phyloP scores from a whole-genome alignment of 2,797 vertebrate species.

The Mus caroli region DNA sequence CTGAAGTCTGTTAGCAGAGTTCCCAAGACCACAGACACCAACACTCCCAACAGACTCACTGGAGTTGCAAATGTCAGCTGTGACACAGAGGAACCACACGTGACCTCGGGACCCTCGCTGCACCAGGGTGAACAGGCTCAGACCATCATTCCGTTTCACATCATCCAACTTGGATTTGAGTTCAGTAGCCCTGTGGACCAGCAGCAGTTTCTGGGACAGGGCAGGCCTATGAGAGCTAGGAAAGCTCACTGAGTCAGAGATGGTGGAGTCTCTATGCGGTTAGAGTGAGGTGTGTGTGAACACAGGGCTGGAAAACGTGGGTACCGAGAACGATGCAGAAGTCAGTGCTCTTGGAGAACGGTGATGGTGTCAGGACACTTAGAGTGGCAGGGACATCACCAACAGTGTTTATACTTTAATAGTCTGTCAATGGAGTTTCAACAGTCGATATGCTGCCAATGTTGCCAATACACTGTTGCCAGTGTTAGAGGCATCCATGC shows the following conservation, averaged over 20 bases:
- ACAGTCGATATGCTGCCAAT: not conserved
- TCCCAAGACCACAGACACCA: not conserved
- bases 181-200: not conserved
- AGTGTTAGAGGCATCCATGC: not conserved
- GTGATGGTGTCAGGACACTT: not conserved
- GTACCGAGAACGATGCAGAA: too few relatives aligned
- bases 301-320: not conserved
- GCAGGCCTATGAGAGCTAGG: not conserved
- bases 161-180: not conserved
- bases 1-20: fast-evolving
- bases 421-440: not conserved
- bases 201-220: not conserved
- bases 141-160: not conserved
- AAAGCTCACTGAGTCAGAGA: not conserved
- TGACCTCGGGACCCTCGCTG: too few relatives aligned
- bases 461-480: not conserved
- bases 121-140: not conserved
- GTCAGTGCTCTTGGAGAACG: not conserved
- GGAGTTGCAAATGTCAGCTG: not conserved
- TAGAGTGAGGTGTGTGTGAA: not conserved
- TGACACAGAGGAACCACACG: not conserved
- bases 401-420: not conserved
- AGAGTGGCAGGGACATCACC: not conserved
- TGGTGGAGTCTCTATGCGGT: not conserved
- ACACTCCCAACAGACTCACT: not conserved